Evolutionary conservation across 2,797 vertebrate species (phyloP).

Genomic region (Eupleurogrammus muticus): DNA sequence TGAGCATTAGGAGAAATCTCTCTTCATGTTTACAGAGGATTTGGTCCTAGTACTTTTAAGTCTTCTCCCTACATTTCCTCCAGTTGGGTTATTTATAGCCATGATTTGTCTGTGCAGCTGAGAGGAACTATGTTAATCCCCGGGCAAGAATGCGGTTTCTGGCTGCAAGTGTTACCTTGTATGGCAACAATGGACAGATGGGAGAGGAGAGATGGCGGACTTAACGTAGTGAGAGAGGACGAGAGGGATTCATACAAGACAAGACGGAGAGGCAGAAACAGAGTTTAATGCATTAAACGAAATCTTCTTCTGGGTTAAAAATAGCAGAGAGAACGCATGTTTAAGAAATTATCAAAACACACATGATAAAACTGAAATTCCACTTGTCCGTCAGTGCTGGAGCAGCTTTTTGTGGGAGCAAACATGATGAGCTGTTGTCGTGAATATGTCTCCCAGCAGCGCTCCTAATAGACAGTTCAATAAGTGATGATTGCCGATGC

Average conservation of each 20-base stretch:
- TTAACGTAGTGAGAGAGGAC: neutral
- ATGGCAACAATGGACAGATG: constrained; percentile 61
- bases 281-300: constrained; percentile 7
- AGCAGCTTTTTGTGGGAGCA: neutral
- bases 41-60: constrained; percentile 3
- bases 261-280: constrained; percentile 3
- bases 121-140: constrained; percentile 76
- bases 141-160: constrained; percentile 74
- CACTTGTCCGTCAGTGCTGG: neutral
- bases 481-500: constrained; percentile 28
- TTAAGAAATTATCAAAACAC: neutral
- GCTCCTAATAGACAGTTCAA: constrained; percentile 24
- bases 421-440: neutral
- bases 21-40: constrained; percentile 12
- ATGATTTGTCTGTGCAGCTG: constrained; percentile 62
- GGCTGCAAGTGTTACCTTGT: constrained; percentile 72
- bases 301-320: constrained; percentile 17
- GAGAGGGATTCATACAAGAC: constrained; percentile 3
- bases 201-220: constrained; percentile 14
- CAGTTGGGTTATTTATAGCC: constrained; percentile 71
- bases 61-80: constrained; percentile 12
- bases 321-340: constrained; percentile 3
- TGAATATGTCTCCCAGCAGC: constrained; percentile 19
- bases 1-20: neutral
- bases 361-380: neutral